Base-by-base conservation (phyloP, 2,888 invertebrate genomes). In the Sussaba pulchella region DNA sequence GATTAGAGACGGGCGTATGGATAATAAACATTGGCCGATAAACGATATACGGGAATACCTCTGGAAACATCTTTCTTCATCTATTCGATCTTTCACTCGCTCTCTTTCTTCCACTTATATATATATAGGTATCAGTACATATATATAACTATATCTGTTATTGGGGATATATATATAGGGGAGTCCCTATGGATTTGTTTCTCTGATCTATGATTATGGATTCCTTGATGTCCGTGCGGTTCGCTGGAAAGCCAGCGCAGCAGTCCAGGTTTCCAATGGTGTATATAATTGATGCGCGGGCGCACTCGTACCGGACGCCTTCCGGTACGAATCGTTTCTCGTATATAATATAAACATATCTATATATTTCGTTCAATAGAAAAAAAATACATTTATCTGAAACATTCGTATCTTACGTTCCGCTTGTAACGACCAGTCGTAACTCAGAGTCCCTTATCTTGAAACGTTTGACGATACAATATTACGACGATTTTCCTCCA, bases 1-100 rank as follows among this genome's bases (percentile, higher is more conserved):
- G 89, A 91, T 91, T 87, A 88, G 88, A 88, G 87, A 84, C 87
- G 82, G 52, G 82, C 85, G 87, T 82, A 87, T 85, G 87, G 88
- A 90, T 91, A 90, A 91, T 89, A 91, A 91, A 91, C 91, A 90
- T 85, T 83, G 81, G 84, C 85, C 86, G 88, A 90, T 89, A 90
- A 91, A 89, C 81, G 88, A 86, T 87, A 86, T 85, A 87, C 87
- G 84, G 86, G 88, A 89, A 90, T 89, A 89, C 86, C 85, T 81
- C 73, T 45, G 63, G 21, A 66, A 82, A 77, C 66, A 78, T 82
- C 70, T 78, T 78, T 69, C 73, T 81, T 50, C 21, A n/a, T 73
- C 26, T 64, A 10, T 63, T 63, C 52, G 39, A 31, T 41, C 39
- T 69, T 41, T 74, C 69, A 1, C 73, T 78, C 45, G 39, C 45